phyloP scores from a whole-genome alignment of 2,113 vertebrate species.

The Megaceryle torquata region DNA sequence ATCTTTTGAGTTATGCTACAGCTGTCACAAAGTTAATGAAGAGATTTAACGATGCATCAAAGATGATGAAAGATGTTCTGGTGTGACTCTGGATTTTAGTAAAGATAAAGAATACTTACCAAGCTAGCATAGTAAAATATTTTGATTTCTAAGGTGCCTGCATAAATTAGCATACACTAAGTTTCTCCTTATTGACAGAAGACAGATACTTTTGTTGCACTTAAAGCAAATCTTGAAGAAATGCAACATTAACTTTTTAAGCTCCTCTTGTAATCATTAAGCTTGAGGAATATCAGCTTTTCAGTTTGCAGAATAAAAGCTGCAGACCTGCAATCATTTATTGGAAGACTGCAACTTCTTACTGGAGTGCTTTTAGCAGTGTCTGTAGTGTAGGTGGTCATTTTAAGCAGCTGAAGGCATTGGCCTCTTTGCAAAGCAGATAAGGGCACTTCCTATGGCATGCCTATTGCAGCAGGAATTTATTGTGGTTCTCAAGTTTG shows the following conservation, averaged over 20 bases:
- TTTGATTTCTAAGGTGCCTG: neutral
- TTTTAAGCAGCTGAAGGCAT: neutral
- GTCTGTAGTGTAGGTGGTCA: neutral
- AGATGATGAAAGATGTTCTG: neutral
- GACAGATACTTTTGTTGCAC: neutral
- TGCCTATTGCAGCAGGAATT: neutral
- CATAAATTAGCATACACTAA: neutral
- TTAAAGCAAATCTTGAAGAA: neutral
- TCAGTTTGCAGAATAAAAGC: neutral
- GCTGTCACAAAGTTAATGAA: neutral
- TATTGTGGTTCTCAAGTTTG: neutral
- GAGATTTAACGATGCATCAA: neutral
- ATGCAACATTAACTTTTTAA: neutral
- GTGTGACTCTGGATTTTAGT: neutral
- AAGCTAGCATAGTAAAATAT: neutral
- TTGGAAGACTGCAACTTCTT: neutral
- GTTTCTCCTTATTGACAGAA: neutral
- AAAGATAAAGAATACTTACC: neutral
- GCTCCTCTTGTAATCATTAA: neutral
- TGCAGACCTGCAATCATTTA: neutral
- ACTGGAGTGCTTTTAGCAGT: neutral
- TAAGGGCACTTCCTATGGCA: neutral
- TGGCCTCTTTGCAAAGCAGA: neutral
- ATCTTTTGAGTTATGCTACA: neutral
- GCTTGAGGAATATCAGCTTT: neutral